Evolutionary conservation across 1,140 invertebrate genomes (phyloP), one percentile per base, ranked within the genome.

Genomic region (Heliconius eleuchia): DNA sequence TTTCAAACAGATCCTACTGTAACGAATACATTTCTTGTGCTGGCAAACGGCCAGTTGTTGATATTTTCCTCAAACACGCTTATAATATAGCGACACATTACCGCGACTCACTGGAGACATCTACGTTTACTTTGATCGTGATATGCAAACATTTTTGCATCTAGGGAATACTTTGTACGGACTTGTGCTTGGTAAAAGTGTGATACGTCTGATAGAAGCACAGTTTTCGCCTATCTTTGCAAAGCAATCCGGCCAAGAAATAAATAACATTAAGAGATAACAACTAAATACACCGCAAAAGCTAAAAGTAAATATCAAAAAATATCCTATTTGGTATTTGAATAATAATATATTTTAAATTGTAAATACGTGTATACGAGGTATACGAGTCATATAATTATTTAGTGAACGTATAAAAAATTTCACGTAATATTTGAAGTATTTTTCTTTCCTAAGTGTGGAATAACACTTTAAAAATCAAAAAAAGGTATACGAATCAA

Each of bases 91-190:
- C 77, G 46, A 74, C 77, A 70, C 74, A 74, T 76, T 74, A 78
- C 74, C 66, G 52, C 66, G 74, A 76, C 77, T 77, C 74, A 27
- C 46, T 74, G 74, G 66, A 75, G 77, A 66, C 76, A 16, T 76
- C 71, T 66, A 57, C 78, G 74, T 80, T 75, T 80, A 76, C 75
- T 80, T 77, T 77, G 81, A 82, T 82, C 81, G 81, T 72, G 81
- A 82, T 82, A 82, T 82, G 81, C 81, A 82, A 82, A 82, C 75
- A 77, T 80, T 78, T 71, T 78, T 46, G 78, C 76, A 77, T 76
- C 78, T 73, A 71, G 76, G 81, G 75, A 70, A 77, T 75, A 77
- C 66, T 78, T 74, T 77, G 74, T 60, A 75, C 77, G 30, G 71
- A 73, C 55, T 73, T 73, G 52, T 70, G 39, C 37, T 73, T 66